Conservation (phyloP, 2,113 vertebrate species). For the Stomatorhinus ivindoensis region DNA sequence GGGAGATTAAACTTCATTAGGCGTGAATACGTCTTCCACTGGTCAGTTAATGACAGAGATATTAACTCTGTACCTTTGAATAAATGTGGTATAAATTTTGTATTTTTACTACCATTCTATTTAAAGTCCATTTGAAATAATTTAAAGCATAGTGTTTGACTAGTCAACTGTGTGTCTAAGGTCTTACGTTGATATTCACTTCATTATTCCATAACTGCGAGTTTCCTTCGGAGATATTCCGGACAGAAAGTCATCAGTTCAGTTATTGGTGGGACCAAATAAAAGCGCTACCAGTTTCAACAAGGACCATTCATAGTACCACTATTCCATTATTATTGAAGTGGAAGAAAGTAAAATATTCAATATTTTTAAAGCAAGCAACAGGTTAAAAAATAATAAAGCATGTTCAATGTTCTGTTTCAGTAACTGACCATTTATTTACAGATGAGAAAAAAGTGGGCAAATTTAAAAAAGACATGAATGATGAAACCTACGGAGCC, state of each 20-base stretch:
- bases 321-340: background rate
- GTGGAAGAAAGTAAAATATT: background rate
- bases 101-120: background rate
- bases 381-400: background rate
- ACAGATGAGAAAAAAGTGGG: background rate
- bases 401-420: background rate
- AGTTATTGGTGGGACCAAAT: background rate
- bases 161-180: background rate
- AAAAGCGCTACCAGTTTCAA: background rate
- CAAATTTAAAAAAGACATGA: background rate
- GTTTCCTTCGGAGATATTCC: background rate
- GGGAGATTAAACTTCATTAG: background rate
- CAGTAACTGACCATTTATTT: background rate
- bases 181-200: background rate
- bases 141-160: background rate
- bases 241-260: background rate
- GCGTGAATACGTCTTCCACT: background rate
- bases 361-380: background rate
- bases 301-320: background rate
- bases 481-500: background rate
- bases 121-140: background rate
- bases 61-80: background rate
- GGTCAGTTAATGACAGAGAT: background rate
- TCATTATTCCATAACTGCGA: background rate
- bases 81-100: background rate